phyloP scores from a whole-genome alignment of 2,888 invertebrate species.

The Clusia tigrina region DNA sequence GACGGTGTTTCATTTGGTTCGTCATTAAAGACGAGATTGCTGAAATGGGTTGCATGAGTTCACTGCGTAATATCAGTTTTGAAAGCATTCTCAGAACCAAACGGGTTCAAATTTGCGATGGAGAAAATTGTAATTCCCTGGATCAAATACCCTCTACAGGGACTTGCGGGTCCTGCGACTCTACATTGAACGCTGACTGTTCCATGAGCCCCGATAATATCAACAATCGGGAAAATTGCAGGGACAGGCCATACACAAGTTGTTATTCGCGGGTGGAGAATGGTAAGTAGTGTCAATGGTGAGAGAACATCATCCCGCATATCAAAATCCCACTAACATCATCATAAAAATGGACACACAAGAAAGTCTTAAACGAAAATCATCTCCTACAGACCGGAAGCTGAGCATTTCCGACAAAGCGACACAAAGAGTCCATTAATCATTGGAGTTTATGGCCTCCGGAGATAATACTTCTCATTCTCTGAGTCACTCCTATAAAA shows the following conservation, averaged over 20 bases:
- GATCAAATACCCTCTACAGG: conserved; percentile 36
- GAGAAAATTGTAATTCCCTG: conserved; percentile 48
- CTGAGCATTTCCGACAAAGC: no score
- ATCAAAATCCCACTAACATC: no score
- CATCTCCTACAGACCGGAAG: no score
- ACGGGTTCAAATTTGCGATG: conserved; percentile 50
- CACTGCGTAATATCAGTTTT: conserved; percentile 49
- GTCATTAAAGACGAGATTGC: conserved; percentile 45
- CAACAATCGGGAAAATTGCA: conserved; percentile 43
- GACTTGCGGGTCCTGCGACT: conserved; percentile 51
- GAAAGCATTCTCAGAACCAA: conserved; percentile 53
- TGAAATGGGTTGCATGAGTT: conserved; percentile 54
- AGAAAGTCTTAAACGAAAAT: no score
- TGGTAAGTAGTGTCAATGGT: no score
- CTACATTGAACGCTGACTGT: conserved; percentile 44
- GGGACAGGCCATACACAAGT: conserved; percentile 47
- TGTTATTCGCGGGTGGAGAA: conserved; percentile 46
- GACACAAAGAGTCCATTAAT: no score
- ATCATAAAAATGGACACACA: no score
- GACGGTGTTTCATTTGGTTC: conserved; percentile 51
- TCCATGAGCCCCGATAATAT: conserved; percentile 46
- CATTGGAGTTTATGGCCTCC: no score
- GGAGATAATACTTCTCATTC: no score
- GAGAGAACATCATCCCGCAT: no score
- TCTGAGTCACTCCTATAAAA: no score